Conservation (phyloP, 2,888 invertebrate genomes). For the Caenorhabditis panamensis region DNA sequence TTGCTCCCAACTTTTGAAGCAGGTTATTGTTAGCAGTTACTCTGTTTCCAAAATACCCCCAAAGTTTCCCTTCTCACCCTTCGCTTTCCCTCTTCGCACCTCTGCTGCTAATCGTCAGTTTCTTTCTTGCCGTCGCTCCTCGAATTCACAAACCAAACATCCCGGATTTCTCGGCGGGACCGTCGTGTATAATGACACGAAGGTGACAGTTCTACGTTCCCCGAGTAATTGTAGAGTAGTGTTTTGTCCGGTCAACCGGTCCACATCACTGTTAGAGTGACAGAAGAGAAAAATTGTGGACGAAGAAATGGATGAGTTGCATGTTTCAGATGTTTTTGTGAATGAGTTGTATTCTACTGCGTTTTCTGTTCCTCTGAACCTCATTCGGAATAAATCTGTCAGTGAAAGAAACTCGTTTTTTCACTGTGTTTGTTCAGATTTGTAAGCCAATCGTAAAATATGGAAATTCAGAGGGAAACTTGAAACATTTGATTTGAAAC, state of each 20-base stretch:
- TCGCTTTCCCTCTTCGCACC: not conserved
- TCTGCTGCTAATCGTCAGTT: conserved; percentile 1
- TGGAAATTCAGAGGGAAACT: not conserved
- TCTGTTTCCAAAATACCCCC: not conserved
- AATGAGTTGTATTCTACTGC: not conserved
- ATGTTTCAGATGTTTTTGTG: not conserved
- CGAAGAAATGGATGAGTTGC: not conserved
- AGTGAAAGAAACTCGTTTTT: not conserved
- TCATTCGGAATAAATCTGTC: not conserved
- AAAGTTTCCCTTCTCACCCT: not conserved
- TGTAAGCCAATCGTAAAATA: not conserved
- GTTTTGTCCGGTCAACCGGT: not conserved
- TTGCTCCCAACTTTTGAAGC: too few relatives aligned
- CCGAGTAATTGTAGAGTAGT: conserved; percentile 18
- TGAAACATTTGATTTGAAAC: not conserved
- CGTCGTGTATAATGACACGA: conserved; percentile 2
- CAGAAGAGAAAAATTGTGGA: not conserved
- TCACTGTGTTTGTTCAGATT: too few relatives aligned
- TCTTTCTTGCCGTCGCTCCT: not conserved
- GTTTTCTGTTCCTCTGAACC: not conserved
- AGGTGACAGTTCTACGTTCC: conserved; percentile 5
- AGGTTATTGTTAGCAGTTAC: too few relatives aligned
- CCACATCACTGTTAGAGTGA: not conserved
- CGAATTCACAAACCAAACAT: too few relatives aligned
- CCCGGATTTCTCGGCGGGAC: conserved; percentile 5